Percentiles rank a stretch among this genome's conserved stretches.
Evolutionary conservation across 2,113 vertebrate genomes (phyloP).

Genomic region (Platysternon megacephalum): DNA sequence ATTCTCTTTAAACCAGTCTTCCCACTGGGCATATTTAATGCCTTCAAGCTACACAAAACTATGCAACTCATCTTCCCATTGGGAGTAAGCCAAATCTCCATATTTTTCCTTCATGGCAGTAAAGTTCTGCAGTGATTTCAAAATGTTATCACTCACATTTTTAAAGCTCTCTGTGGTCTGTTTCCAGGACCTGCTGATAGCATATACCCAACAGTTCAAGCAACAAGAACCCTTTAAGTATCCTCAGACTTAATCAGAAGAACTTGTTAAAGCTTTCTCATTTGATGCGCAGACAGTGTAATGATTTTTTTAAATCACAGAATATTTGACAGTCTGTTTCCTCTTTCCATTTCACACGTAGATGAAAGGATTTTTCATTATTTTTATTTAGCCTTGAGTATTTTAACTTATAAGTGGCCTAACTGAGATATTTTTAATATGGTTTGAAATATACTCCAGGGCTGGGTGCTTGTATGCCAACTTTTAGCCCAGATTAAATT

Average conservation of each 20-base stretch:
- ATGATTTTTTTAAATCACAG: slow-evolving; percentile 45
- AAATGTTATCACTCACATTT: slow-evolving; percentile 72
- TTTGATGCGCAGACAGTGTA: slow-evolving; percentile 18
- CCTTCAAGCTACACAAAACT: slow-evolving; percentile 71
- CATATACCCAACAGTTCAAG: slow-evolving; percentile 13
- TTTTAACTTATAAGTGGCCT: slow-evolving; percentile 48
- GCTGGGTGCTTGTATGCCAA: neutral
- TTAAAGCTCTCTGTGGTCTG: slow-evolving; percentile 54
- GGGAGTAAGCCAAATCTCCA: slow-evolving; percentile 77
- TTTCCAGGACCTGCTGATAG: slow-evolving; percentile 46
- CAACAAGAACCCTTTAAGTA: slow-evolving; percentile 33
- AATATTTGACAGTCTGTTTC: slow-evolving; percentile 51
- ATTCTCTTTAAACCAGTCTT: slow-evolving; percentile 81
- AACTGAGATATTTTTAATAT: slow-evolving; percentile 20
- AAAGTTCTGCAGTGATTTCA: slow-evolving; percentile 69
- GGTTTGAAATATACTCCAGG: slow-evolving; percentile 48
- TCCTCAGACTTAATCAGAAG: slow-evolving; percentile 50
- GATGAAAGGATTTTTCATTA: slow-evolving; percentile 59
- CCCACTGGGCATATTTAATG: slow-evolving; percentile 78
- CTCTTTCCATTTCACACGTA: slow-evolving; percentile 33
- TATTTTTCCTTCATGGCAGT: slow-evolving; percentile 72
- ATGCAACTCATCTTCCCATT: slow-evolving; percentile 71
- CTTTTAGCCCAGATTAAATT: slow-evolving; percentile 50
- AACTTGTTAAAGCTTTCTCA: slow-evolving; percentile 31
- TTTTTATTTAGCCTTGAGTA: slow-evolving; percentile 63